A percentile compares a stretch with the other conserved stretches of the same genome.
Conservation (phyloP, 2,888 invertebrate genomes). For the Agrochola lychnidis region DNA sequence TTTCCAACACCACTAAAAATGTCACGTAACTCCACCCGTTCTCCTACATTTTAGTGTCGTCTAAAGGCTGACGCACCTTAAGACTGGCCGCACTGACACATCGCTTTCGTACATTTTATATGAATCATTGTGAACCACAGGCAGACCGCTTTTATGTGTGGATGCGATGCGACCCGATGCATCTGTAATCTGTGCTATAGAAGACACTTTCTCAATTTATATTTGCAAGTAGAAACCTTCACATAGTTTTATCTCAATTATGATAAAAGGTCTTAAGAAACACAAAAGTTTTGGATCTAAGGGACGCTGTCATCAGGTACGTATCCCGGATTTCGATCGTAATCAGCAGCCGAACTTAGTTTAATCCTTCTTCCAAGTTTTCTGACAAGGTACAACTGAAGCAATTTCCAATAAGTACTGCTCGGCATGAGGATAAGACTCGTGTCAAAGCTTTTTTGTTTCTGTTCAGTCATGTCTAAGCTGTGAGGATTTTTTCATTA, state of each 20-base stretch:
- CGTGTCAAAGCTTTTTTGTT: conserved; percentile 68
- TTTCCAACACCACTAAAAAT: conserved; percentile 32
- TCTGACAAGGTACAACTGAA: conserved; percentile 61
- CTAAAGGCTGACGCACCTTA: neutral
- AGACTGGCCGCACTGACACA: neutral
- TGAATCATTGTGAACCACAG: neutral
- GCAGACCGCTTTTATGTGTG: neutral
- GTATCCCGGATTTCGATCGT: conserved; percentile 45
- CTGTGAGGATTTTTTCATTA: conserved; percentile 48
- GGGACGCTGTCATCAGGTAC: conserved; percentile 49
- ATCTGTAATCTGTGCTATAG: neutral
- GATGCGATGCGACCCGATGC: neutral
- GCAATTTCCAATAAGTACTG: conserved; percentile 68
- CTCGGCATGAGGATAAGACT: conserved; percentile 58
- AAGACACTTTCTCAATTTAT: neutral
- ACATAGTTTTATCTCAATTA: neutral
- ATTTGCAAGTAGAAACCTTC: neutral
- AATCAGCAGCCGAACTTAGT: conserved; percentile 61
- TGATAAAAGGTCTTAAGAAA: conserved; percentile 14
- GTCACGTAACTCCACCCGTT: neutral
- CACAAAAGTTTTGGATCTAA: conserved; percentile 44
- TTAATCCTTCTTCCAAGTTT: conserved; percentile 67
- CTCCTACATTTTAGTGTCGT: neutral
- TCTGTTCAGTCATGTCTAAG: conserved; percentile 66
- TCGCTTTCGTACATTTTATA: neutral